These are phyloP conservation scores for Bicyclus anynana DNA, from an alignment of 1,140 invertebrate species.

Conservation along the genomic window DNA sequence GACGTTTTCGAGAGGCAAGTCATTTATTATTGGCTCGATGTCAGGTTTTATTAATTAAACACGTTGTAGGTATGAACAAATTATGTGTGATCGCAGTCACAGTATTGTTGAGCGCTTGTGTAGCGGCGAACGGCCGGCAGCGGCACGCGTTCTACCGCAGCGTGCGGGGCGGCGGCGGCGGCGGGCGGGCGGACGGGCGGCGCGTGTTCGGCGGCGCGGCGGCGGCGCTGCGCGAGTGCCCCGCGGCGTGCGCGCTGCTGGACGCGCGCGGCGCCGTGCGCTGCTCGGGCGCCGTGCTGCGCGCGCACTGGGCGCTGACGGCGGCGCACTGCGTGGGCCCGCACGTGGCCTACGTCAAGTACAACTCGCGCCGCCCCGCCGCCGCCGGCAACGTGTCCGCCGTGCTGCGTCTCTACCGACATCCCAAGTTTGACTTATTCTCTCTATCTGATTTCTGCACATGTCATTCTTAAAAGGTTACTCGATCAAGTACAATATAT, in stretches of 20 bases:
- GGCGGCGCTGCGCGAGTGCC: constrained; percentile 29
- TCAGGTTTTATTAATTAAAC: no score
- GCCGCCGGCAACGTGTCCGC: constrained; percentile 36
- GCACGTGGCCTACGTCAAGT: constrained; percentile 47
- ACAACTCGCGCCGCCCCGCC: constrained; percentile 40
- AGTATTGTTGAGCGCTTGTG: no score
- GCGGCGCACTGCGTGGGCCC: constrained; percentile 55
- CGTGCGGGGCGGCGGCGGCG: constrained; percentile 1
- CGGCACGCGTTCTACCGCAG: constrained; percentile 18
- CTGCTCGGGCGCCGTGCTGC: constrained; percentile 46
- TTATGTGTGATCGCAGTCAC: no score
- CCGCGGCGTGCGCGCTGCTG: constrained; percentile 42
- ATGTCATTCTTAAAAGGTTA: no score
- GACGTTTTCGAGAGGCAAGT: no score
- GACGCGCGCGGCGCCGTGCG: constrained; percentile 44
- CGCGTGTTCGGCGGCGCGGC: constrained; percentile 49
- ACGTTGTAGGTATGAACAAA: no score
- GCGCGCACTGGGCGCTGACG: constrained; percentile 50
- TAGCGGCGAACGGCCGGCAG: neutral
- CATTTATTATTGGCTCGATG: no score
- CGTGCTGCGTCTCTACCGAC: constrained; percentile 47
- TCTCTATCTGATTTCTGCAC: no score
- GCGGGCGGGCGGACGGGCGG: constrained; percentile 4
- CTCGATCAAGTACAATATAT: no score
- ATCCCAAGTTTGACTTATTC: constrained; percentile 41